A percentile compares a stretch with the other conserved stretches of the same genome.
phyloP scores from a whole-genome alignment of 1,140 invertebrate genomes.

The Ceratosolen solmsi region DNA sequence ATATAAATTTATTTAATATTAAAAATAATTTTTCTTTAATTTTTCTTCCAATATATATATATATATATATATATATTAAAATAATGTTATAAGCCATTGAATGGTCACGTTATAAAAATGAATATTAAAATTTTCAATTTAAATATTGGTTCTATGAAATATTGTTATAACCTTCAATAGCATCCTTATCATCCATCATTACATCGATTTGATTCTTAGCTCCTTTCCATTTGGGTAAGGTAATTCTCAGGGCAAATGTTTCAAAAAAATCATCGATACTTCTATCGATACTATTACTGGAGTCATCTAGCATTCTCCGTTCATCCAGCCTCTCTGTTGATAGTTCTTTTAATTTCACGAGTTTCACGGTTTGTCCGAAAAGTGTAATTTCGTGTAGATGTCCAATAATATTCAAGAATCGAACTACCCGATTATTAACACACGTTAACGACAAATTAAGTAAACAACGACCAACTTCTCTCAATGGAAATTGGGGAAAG shows the following conservation, averaged over 20 bases:
- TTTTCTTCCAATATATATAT: too few relatives aligned
- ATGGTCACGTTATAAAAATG: too few relatives aligned
- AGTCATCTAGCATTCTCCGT: slow-evolving; percentile 52
- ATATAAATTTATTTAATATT: too few relatives aligned
- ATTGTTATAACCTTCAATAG: slow-evolving; percentile 61
- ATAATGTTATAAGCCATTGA: too few relatives aligned
- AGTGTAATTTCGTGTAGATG: slow-evolving; percentile 72
- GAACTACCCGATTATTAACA: slow-evolving; percentile 72
- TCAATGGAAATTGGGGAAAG: slow-evolving; percentile 66
- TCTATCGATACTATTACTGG: slow-evolving; percentile 71
- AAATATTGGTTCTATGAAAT: too few relatives aligned
- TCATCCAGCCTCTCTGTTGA: slow-evolving; percentile 44
- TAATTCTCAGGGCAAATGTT: slow-evolving; percentile 72
- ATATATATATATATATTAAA: too few relatives aligned
- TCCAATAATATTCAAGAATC: slow-evolving; percentile 73
- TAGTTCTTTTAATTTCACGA: slow-evolving; percentile 67
- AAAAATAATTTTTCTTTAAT: too few relatives aligned
- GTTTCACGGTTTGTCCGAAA: slow-evolving; percentile 73
- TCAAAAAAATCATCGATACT: slow-evolving; percentile 75
- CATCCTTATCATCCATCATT: slow-evolving; percentile 63
- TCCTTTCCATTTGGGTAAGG: slow-evolving; percentile 63
- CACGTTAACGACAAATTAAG: slow-evolving; percentile 73
- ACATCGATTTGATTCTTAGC: slow-evolving; percentile 67
- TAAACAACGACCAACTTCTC: slow-evolving; percentile 65
- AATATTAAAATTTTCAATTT: too few relatives aligned